Base-by-base conservation (phyloP, 2,888 invertebrate species). In the Cantharis nigra region DNA sequence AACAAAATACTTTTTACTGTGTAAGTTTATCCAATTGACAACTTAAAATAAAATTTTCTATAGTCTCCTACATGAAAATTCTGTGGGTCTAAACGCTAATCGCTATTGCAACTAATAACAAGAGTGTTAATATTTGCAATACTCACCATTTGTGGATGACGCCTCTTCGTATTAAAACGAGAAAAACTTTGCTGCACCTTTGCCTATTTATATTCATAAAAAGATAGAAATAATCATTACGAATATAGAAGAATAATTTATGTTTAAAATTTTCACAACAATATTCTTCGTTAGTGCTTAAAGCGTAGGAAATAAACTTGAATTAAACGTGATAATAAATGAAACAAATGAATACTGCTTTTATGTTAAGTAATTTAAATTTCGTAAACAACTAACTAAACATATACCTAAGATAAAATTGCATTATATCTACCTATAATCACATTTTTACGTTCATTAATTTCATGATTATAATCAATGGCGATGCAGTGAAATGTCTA, bases 221-320 rank as follows among this genome's bases (percentile, higher is more conserved):
- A 69, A 71, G 74, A 64, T 26, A 74, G 77, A 74, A 77, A 77
- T 77, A 74, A 74, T 74, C 74, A 77, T 71, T 73, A 65, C 20
- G 49, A 49, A 69, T 71, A 74, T 74, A 74, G 74, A 74, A 70
- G 69, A 76, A 71, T 79, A 78, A 78, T 80, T 80, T 80, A 78
- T 72, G 69, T 71, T 67, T 67, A 74, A 75, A 78, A 80, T 80
- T 74, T 71, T 76, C 78, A 76, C 64, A 78, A 80, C 78, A 74
- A 80, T 76, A 76, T 72, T 71, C 75, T 79, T 80, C 77, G 80
- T 81, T 81, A 78, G 78, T 74, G 79, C 77, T 78, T 49, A 49
- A 49, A 49, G 49, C 49, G 49, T 49, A 49, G 49, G 49, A 49
- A 49, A 49, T n/a, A 49, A 33, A 33, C 33, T 33, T 33, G 33